phyloP scores from a whole-genome alignment of 2,113 vertebrate genomes.

The Tympanuchus pallidicinctus region DNA sequence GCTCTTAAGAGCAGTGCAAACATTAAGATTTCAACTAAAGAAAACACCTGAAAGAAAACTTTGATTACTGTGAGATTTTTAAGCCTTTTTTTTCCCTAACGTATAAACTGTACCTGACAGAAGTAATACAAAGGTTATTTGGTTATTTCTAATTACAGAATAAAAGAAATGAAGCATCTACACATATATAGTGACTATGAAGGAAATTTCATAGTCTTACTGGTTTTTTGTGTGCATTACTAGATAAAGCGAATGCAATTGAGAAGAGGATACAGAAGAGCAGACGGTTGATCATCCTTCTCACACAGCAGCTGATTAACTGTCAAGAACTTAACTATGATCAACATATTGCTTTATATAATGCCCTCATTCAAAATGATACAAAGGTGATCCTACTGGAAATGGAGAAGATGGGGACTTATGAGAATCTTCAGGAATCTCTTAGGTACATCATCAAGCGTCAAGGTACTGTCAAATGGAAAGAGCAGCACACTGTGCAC shows the following conservation, averaged over 20 bases:
- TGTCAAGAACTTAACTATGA: conserved; percentile 66
- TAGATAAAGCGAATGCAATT: conserved; percentile 67
- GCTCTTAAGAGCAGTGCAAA: background rate
- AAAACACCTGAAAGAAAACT: background rate
- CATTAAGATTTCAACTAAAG: background rate
- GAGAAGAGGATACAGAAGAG: conserved; percentile 75
- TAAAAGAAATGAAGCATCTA: background rate
- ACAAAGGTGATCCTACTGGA: conserved; percentile 78
- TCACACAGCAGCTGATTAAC: conserved; percentile 38
- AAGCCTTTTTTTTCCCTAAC: background rate
- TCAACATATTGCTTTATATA: conserved; percentile 76
- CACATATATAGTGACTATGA: background rate
- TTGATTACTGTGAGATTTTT: background rate
- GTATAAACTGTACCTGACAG: background rate
- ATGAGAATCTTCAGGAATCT: conserved; percentile 62
- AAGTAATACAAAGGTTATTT: background rate
- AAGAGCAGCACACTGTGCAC: conserved; percentile 9
- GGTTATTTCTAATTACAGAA: background rate
- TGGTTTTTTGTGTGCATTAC: background rate
- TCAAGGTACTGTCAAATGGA: conserved; percentile 80
- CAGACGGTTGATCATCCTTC: conserved; percentile 74
- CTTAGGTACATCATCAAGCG: conserved; percentile 73
- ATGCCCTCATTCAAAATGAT: conserved; percentile 68
- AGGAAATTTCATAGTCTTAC: background rate
- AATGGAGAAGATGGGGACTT: conserved; percentile 51